A percentile compares a stretch with the other conserved stretches of the same genome.
phyloP scores from a whole-genome alignment of 2,113 vertebrate species.

The Dasyprocta punctata region DNA sequence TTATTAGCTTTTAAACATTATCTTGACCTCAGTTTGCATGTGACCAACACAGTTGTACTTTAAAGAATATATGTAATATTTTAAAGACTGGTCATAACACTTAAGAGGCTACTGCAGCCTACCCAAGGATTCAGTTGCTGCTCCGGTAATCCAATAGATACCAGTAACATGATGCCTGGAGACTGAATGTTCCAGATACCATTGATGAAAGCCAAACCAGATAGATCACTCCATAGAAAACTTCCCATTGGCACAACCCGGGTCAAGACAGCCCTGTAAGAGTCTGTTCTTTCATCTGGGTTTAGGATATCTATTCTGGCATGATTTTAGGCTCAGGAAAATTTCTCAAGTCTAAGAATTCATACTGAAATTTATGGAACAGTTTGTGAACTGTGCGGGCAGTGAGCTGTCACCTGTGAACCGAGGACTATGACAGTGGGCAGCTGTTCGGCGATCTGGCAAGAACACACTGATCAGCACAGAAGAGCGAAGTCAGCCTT shows the following conservation, averaged over 20 bases:
- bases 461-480: background rate
- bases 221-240: background rate
- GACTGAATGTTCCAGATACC: conserved; percentile 51
- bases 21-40: conserved; percentile 35
- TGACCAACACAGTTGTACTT: background rate
- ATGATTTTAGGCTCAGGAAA: background rate
- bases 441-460: background rate
- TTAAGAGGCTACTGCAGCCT: background rate
- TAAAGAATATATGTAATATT: background rate
- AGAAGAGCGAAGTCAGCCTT: background rate
- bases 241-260: background rate
- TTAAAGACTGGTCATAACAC: conserved; percentile 37
- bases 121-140: conserved; percentile 20
- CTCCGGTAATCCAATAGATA: conserved; percentile 43
- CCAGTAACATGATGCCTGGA: conserved; percentile 11
- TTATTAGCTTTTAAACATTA: conserved; percentile 27
- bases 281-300: background rate
- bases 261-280: background rate
- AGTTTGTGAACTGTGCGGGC: conserved; percentile 9
- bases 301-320: background rate
- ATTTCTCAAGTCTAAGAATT: background rate
- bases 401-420: background rate
- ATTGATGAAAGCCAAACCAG: conserved; percentile 10
- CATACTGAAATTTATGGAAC: background rate
- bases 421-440: background rate